Base-by-base conservation (phyloP, 2,888 invertebrate species). In the Agrotis segetum region DNA sequence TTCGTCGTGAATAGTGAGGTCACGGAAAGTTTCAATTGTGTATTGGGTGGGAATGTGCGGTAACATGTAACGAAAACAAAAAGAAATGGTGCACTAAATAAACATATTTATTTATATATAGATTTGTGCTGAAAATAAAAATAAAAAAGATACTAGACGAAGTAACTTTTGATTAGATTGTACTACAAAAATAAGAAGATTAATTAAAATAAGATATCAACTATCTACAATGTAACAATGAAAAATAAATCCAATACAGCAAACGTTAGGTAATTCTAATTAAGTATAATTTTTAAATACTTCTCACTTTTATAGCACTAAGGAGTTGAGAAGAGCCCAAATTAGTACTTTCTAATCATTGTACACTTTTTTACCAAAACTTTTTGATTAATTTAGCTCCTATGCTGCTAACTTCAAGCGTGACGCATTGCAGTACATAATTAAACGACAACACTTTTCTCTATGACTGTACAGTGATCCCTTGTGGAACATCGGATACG, bases 1-100 rank as follows among this genome's bases (percentile, higher is more conserved):
- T 79, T 77, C 77, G 86, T 74, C 78, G 86, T 84, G 84, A 79
- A 81, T 82, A 79, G 87, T 90, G 90, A 89, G 88, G 91, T 91
- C 91, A 92, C 90, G 81, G 85, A 87, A 82, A 82, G 79, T 88
- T 87, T 89, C 89, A 85, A 88, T 93, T 93, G 92, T 92, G 93
- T 92, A 93, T 94, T 92, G 94, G 95, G 91, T 93, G 92, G 95
- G 94, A 93, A 92, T 93, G 95, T 95, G 96, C 94, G 93, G 95
- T 91, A 92, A 96, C 96, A 96, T 96, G 96, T 93, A 96, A 96
- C 92, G 92, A 95, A 95, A 96, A 95, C 92, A 95, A 93, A 96
- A 94, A 95, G 92, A 94, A 96, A 96, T 90, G 93, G 95, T 95
- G 95, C 95, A 95, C 95, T 96, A 96, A 96, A 96, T 96, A 95